phyloP scores from a whole-genome alignment of 2,797 vertebrate species.

The Acridotheres tristis region DNA sequence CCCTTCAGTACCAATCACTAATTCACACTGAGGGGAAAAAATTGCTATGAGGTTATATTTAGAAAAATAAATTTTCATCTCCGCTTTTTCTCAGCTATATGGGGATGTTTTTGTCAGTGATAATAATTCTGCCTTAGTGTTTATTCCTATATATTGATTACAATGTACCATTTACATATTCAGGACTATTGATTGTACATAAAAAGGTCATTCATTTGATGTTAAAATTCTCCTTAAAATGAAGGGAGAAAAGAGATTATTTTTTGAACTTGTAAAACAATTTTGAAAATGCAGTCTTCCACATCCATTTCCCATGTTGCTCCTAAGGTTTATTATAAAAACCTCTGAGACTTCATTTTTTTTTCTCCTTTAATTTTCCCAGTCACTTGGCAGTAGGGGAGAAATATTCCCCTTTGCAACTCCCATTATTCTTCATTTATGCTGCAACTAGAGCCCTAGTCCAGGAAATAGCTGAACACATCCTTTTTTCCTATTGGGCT shows the following conservation, averaged over 20 bases:
- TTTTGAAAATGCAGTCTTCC: background rate
- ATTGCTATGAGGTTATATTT: background rate
- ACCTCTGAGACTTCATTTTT: background rate
- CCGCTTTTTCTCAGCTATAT: background rate
- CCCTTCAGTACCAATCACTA: background rate
- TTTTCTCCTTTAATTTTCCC: background rate
- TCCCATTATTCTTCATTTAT: constrained; percentile 30
- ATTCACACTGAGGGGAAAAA: background rate
- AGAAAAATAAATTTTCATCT: background rate
- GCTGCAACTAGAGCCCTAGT: background rate
- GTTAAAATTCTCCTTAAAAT: background rate
- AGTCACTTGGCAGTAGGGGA: background rate
- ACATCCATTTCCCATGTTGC: background rate
- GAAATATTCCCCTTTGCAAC: background rate
- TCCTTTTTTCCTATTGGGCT: background rate
- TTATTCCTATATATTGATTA: constrained; percentile 24
- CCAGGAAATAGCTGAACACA: constrained; percentile 13
- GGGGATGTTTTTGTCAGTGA: background rate
- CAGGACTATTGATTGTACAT: background rate
- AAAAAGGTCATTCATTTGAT: background rate
- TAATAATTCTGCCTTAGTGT: background rate
- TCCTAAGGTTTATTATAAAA: background rate
- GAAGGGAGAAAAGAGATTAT: background rate
- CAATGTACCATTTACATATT: constrained; percentile 15
- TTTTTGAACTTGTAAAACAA: background rate